Percentiles rank a stretch among this genome's conserved stretches.
Evolutionary conservation across 2,113 vertebrate genomes (phyloP).

Genomic region (Siniperca chuatsi): DNA sequence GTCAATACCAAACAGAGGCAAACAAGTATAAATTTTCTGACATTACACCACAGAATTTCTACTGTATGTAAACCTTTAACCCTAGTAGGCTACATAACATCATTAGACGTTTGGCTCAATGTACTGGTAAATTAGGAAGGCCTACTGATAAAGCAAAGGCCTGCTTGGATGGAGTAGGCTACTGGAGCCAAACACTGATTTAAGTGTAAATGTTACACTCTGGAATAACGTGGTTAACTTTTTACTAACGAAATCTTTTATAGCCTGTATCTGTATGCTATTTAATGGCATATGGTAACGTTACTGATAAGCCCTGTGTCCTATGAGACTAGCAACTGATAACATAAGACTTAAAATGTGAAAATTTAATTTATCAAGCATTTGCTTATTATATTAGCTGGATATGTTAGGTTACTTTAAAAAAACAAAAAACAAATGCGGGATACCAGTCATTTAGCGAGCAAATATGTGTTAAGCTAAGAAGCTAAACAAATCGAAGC

Average conservation of each 20-base stretch:
- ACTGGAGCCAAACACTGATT: neutral
- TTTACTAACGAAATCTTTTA: neutral
- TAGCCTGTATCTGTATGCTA: neutral
- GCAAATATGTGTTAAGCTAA: neutral
- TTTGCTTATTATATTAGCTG: neutral
- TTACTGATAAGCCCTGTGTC: neutral
- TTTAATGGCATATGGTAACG: neutral
- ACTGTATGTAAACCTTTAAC: neutral
- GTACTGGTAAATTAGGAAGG: neutral
- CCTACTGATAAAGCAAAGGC: neutral
- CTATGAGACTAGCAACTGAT: neutral
- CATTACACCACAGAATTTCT: neutral
- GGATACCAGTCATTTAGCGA: neutral
- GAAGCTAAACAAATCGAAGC: neutral
- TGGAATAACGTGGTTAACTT: neutral
- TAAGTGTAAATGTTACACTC: neutral
- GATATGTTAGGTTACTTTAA: neutral
- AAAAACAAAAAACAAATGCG: neutral
- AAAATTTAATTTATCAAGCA: neutral
- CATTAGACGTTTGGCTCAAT: neutral
- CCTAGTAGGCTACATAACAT: neutral
- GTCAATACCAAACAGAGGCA: conserved; percentile 23
- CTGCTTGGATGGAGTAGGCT: neutral
- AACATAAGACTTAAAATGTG: neutral
- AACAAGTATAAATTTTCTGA: conserved; percentile 2